These are phyloP conservation scores for Pipistrellus pipistrellus DNA, from an alignment of 2,797 vertebrate species.

Conservation along the genomic window DNA sequence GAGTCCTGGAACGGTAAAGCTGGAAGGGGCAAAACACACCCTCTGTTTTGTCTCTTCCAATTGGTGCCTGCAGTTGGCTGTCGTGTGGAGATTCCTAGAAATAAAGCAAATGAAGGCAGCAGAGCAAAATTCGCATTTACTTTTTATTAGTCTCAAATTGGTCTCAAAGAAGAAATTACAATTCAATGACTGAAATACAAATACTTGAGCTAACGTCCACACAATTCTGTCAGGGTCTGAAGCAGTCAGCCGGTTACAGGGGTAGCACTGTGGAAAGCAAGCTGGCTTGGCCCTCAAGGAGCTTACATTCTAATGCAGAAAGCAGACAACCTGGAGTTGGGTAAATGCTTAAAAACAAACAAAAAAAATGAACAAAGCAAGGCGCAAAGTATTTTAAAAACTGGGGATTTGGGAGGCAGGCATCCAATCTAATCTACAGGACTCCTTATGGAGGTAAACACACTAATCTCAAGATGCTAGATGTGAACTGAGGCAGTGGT, in stretches of 20 bases:
- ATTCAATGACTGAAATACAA: constrained; percentile 1
- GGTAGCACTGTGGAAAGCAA: neutral
- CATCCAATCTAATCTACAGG: neutral
- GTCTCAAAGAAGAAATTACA: neutral
- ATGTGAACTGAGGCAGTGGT: neutral
- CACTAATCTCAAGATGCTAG: neutral
- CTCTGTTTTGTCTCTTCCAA: neutral
- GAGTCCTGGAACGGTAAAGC: neutral
- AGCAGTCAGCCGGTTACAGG: neutral
- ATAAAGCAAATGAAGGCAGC: constrained; percentile 44
- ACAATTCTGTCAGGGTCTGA: neutral
- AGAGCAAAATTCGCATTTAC: neutral
- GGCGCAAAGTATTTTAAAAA: constrained; percentile 27
- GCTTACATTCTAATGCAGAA: constrained; percentile 33
- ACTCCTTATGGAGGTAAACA: neutral
- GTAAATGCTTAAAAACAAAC: neutral
- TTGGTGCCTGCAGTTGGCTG: neutral
- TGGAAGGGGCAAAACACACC: neutral
- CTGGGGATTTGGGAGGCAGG: neutral
- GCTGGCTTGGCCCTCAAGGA: neutral
- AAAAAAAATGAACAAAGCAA: constrained; percentile 11
- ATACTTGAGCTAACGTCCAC: neutral
- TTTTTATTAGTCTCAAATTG: constrained; percentile 70
- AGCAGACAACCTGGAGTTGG: neutral
- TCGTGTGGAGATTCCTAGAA: neutral